A percentile compares a stretch with the other conserved stretches of the same genome.
Conservation (phyloP, 53 echinoderm and acorn worm species). For the Astropecten irregularis region DNA sequence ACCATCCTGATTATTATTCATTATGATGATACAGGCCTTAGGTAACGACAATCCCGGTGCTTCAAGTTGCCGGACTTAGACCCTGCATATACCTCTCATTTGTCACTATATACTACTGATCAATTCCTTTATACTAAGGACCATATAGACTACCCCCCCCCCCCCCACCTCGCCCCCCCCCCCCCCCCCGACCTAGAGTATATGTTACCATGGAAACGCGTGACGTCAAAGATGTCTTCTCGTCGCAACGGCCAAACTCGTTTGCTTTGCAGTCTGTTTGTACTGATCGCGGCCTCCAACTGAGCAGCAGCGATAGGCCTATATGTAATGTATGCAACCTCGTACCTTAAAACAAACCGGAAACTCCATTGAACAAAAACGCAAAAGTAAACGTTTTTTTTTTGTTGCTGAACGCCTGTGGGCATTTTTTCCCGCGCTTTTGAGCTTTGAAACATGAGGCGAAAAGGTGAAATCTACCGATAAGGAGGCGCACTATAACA, state of each 20-base stretch:
- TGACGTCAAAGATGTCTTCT: no score
- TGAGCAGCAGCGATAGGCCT: no score
- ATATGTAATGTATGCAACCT: no score
- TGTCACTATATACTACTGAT: slow-evolving; percentile 27
- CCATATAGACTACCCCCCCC: background rate
- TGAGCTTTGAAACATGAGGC: background rate
- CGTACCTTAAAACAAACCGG: no score
- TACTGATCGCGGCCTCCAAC: no score
- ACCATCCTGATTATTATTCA: no score
- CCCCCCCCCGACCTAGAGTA: slow-evolving; percentile 1
- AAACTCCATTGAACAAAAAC: no score
- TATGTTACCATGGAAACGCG: slow-evolving; percentile 35
- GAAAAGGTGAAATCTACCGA: slow-evolving; percentile 3
- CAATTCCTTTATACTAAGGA: slow-evolving; percentile 4
- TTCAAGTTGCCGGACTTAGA: background rate
- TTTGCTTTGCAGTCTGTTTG: background rate
- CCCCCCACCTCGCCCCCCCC: no score
- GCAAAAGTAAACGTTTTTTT: no score
- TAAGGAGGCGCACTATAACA: background rate
- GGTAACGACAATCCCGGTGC: background rate
- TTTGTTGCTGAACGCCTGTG: no score
- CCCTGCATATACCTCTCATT: background rate
- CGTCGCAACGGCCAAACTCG: background rate
- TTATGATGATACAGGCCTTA: background rate
- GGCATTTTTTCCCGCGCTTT: slow-evolving; percentile 10